Percentiles rank a stretch among this genome's conserved stretches.
phyloP scores from a whole-genome alignment of 2,888 invertebrate species.

The Lasiommata megera region DNA sequence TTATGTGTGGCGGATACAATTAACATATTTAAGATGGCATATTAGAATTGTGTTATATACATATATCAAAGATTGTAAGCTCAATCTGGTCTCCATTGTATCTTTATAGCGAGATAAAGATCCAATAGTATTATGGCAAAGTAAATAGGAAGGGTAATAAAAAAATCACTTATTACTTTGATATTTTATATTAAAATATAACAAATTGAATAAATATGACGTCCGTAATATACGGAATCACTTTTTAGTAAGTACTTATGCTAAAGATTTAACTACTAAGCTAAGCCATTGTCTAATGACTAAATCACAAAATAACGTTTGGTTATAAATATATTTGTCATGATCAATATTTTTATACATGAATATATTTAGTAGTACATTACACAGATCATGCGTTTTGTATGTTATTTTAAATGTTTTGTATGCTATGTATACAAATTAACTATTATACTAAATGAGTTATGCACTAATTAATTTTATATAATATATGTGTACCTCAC shows the following conservation, averaged over 20 bases:
- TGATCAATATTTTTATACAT: slow-evolving; percentile 45
- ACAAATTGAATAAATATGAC: slow-evolving; percentile 67
- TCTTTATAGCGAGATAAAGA: too few relatives aligned
- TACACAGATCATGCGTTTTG: slow-evolving; percentile 41
- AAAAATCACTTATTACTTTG: slow-evolving; percentile 34
- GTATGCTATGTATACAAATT: neutral
- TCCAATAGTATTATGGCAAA: too few relatives aligned
- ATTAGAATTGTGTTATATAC: too few relatives aligned
- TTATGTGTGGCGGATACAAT: too few relatives aligned
- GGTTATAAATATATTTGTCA: slow-evolving; percentile 64
- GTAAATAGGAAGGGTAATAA: slow-evolving; percentile 14
- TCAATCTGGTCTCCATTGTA: too few relatives aligned
- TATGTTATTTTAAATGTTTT: neutral
- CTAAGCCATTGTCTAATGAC: slow-evolving; percentile 26
- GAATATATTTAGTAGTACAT: slow-evolving; percentile 34
- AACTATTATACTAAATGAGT: slow-evolving; percentile 5
- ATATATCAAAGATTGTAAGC: too few relatives aligned
- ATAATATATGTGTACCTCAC: slow-evolving; percentile 23
- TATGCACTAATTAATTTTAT: slow-evolving; percentile 22
- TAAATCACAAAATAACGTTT: slow-evolving; percentile 55
- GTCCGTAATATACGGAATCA: slow-evolving; percentile 72
- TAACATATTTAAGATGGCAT: too few relatives aligned
- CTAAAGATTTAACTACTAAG: slow-evolving; percentile 11
- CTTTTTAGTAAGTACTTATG: slow-evolving; percentile 33
- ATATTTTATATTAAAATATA: slow-evolving; percentile 58